A percentile compares a stretch with the other conserved stretches of the same genome.
These are phyloP conservation scores for Mustela nigripes DNA, from an alignment of 2,113 vertebrate genomes.

Conservation along the genomic window DNA sequence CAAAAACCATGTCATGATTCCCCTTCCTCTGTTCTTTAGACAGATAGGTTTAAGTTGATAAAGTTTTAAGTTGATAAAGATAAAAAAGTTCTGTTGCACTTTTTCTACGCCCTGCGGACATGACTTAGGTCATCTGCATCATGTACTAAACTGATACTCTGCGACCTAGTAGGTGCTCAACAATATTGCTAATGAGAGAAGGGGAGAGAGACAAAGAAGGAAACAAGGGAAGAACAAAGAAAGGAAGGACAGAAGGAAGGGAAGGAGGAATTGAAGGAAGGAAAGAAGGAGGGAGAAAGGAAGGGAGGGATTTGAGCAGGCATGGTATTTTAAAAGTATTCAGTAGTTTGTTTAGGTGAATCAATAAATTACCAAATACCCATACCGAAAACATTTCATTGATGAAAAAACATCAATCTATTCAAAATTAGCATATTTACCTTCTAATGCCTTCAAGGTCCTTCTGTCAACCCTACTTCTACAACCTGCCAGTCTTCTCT, in stretches of 20 bases:
- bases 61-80: constrained; percentile 5
- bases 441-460: neutral
- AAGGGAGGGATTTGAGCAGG: neutral
- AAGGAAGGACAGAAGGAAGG: neutral
- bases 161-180: neutral
- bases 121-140: neutral
- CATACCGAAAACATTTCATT: neutral
- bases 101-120: neutral
- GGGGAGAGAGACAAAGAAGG: neutral
- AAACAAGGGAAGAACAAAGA: neutral
- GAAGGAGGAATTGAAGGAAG: neutral
- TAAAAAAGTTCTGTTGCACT: too few relatives aligned
- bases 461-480: neutral
- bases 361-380: constrained; percentile 7
- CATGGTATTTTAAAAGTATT: neutral
- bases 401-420: neutral
- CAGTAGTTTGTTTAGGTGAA: neutral
- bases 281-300: too few relatives aligned
- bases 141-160: neutral
- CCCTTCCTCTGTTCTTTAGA: neutral
- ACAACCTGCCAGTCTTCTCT: neutral
- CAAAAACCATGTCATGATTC: neutral
- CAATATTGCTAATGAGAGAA: neutral
- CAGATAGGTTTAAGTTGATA: neutral
- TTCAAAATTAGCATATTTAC: neutral